phyloP scores from a whole-genome alignment of 2,113 vertebrate species.

The Oxyruncus cristatus region DNA sequence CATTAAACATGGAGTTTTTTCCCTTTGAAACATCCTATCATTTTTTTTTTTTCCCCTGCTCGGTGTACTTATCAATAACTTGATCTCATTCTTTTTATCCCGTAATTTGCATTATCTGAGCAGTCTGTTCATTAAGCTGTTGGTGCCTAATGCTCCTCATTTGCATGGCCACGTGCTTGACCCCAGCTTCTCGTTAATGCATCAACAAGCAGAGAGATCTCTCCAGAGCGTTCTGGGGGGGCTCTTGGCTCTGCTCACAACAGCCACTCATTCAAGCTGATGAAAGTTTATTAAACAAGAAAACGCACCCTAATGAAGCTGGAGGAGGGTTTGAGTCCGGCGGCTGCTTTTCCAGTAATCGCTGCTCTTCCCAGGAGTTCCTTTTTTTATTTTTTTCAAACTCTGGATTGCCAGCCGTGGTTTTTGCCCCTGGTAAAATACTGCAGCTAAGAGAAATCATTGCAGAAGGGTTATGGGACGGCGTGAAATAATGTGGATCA shows the following conservation, averaged over 20 bases:
- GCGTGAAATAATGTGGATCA: background rate
- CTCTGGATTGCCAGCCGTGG: background rate
- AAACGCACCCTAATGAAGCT: conserved; percentile 61
- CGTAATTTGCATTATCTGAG: conserved; percentile 65
- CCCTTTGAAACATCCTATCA: background rate
- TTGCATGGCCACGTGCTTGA: conserved; percentile 81
- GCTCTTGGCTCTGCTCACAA: conserved; percentile 76
- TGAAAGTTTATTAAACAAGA: conserved; percentile 76
- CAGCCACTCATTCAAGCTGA: conserved; percentile 71
- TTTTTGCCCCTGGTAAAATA: background rate
- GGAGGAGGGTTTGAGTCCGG: background rate
- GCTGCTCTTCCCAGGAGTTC: background rate
- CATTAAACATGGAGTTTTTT: background rate
- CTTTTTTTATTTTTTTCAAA: background rate
- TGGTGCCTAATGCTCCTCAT: conserved; percentile 72
- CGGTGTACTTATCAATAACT: conserved; percentile 52
- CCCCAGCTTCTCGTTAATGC: conserved; percentile 66
- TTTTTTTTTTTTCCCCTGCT: background rate
- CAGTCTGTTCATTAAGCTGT: conserved; percentile 44
- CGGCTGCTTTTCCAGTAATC: background rate
- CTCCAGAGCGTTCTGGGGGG: conserved; percentile 70
- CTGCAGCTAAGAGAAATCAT: background rate
- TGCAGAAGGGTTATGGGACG: background rate
- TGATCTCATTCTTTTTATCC: conserved; percentile 56
- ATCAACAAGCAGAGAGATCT: conserved; percentile 58